Evolutionary conservation across 2,113 vertebrate genomes (phyloP), one percentile per base, ranked within the genome.

Genomic region (Amia ocellicauda): DNA sequence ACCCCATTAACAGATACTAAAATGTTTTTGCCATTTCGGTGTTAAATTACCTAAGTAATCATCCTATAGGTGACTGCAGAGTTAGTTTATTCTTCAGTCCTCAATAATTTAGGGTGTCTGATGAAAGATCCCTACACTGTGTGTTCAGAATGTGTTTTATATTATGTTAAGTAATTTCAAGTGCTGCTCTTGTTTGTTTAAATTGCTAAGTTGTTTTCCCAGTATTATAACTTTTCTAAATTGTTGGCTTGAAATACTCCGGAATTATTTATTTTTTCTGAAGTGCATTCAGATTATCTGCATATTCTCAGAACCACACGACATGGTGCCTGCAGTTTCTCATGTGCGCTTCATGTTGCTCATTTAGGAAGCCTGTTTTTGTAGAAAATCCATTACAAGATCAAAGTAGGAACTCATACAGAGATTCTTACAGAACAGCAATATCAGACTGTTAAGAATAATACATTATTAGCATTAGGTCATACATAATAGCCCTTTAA

Each of bases 321-420:
- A 16, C 13, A 55, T 55, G 24, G 26, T 55, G 24, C 9, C 11
- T 55, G 16, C 52, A 16, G 13, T 27, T 17, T 76, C 59, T 69
- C 70, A 68, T 71, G 36, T 27, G 54, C 70, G 69, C 75, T 71
- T 69, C 72, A 59, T 71, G 73, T 62, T 81, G 66, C 75, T 83
- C 66, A 74, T 82, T 81, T 80, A 75, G 56, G 68, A 74, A 52
- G 66, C 70, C 74, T 72, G 69, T 66, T 69, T 81, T 85, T 85
- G 72, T 79, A 74, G 74, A 68, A 76, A 36, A 36, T 36, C 31
- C 73, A 64, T 67, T 72, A 66, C 70, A 63, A 76, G 82, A 88
- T 87, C 81, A 86, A 85, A 88, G 70, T 69, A 61, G 66, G 62
- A 74, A 62, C 69, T 77, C 76, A 75, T 72, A 66, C 64, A 51